Base-by-base conservation (phyloP, 2,797 vertebrate species). In the Mionectes olivaceus region DNA sequence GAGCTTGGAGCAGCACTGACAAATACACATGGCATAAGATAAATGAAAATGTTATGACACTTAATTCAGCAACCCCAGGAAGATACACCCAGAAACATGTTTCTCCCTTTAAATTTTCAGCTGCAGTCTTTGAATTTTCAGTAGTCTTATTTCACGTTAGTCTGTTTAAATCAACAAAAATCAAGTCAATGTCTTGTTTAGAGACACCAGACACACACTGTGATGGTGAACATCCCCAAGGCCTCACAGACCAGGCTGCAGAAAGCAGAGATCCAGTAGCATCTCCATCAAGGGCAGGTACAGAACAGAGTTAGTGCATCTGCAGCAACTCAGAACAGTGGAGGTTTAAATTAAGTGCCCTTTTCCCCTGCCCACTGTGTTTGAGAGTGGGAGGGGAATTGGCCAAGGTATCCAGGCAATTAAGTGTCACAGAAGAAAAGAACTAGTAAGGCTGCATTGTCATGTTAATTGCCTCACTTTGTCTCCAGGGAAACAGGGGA, bases 301-400 rank as follows among this genome's bases (percentile, higher is more conserved):
- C 24, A 37, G 33, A 60, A 25, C 37, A 41, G 41, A 49, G 43
- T 24, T n/a, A 55, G 23, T 0, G 6, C 30, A 3, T 23, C 60
- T 64, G n/a, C 1, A 10, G 27, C 1, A 11, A 56, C 21, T 47
- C 83, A 44, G 21, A 50, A 13, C 1, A 5, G 2, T 10, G 19
- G 11, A 10, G 3, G 35, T 59, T 74, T 64, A 39, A 73, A 60
- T 33, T 11, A 63, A 57, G 32, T 19, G 27, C 41, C 35, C 35
- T 35, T 35, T 35, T 35, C 35, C 35, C 35, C 35, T 35, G 7
- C 35, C 35, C 35, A 35, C 35, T 35, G 35, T 35, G 35, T 35
- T 35, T 35, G 35, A 35, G 35, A 35, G 35, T 9, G 35, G 35
- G 35, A 35, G 35, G 35, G 35, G 35, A 35, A 35, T 35, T 35